These are phyloP conservation scores for Lottia scabra DNA, from an alignment of 2,888 invertebrate genomes.

Conservation along the genomic window DNA sequence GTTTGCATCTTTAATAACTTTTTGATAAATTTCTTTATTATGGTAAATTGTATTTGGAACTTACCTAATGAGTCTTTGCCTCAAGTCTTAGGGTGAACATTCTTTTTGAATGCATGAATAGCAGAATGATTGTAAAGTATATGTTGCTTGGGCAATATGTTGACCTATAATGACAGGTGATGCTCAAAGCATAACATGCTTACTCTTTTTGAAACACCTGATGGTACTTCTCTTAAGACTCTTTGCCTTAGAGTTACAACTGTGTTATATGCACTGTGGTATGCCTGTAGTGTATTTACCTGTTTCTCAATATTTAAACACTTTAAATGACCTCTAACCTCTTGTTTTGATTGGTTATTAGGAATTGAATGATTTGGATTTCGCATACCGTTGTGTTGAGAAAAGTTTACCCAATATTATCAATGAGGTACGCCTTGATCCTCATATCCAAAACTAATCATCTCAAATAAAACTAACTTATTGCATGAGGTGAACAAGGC, in stretches of 20 bases:
- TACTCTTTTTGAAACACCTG: no score
- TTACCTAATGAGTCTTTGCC: no score
- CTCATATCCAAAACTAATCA: neutral
- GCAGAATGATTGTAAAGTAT: no score
- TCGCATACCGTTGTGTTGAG: conserved; percentile 80
- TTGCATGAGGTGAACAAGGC: conserved; percentile 10
- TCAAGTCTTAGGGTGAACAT: neutral
- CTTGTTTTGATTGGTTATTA: conserved; percentile 62
- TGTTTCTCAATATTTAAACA: no score
- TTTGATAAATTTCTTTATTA: no score
- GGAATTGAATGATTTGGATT: conserved; percentile 76
- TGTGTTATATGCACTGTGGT: neutral
- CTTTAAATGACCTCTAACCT: neutral
- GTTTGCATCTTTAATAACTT: neutral
- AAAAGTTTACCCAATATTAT: conserved; percentile 77
- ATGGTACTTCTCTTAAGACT: no score
- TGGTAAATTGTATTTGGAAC: no score
- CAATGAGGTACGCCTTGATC: conserved; percentile 73
- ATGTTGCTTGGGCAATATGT: no score
- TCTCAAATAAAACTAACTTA: neutral
- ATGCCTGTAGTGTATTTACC: neutral
- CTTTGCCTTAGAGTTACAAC: no score
- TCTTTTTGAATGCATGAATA: no score
- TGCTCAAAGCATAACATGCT: no score
- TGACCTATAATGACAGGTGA: no score